Evolutionary conservation across 1,140 invertebrate genomes (phyloP), one percentile per base, ranked within the genome.

Genomic region (Drosophila littoralis): DNA sequence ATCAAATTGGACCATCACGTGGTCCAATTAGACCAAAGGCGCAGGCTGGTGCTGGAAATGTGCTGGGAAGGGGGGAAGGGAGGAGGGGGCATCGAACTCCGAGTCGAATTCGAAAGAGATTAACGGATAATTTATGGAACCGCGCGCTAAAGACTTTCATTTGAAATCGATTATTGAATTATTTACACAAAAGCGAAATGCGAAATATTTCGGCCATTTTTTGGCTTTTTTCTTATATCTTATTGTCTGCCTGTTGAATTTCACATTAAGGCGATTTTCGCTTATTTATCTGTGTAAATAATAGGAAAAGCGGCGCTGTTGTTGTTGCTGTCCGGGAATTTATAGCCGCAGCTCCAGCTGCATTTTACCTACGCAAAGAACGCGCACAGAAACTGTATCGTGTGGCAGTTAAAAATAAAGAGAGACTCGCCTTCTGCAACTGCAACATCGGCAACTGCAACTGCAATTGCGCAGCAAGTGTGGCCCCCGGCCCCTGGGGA

Each of bases 331-430:
- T 35, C 50, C 58, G 61, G n/a, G 66, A 75, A 82, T 79, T 79
- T 57, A 66, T 73, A 51, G 61, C 15, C 60, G 51, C 57, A 35
- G 55, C 61, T 61, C 17, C 57, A 52, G 64, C 72, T 64, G 68
- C 71, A 77, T 74, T 74, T 83, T 88, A 86, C 83, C 83, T 86
- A 88, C 83, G 83, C 83, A 79, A 69, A 86, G 83, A 86, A 86
- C 54, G 3, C 32, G 45, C 35, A 5, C 38, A 12, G 5, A 42
- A 6, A 38, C n/a, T 10, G 10, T 6, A 52, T 50, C 60, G 65
- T 36, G 59, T 32, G 83, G 55, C 76, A 85, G 82, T 85, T 88
- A 79, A 88, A 86, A 86, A 86, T 83, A 88, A 88, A 78, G 43
- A 48, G 22, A 54, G 75, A 78, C 81, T 73, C 54, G 58, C 63